Percentiles rank a stretch among this genome's conserved stretches.
Evolutionary conservation across 2,888 invertebrate genomes (phyloP).

Genomic region (Eugnorisma glareosa): DNA sequence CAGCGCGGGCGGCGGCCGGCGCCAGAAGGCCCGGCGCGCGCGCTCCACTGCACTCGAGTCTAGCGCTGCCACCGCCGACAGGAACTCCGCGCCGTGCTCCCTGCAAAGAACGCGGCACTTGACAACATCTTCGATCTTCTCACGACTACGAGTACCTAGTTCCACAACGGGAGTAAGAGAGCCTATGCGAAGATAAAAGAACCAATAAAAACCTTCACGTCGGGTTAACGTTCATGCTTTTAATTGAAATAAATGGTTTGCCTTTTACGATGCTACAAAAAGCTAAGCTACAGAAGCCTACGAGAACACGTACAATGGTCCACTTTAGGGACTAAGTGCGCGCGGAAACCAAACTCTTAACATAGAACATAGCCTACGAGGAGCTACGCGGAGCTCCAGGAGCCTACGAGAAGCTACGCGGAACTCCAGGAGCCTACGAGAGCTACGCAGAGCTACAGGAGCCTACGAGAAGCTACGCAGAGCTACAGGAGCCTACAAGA

Average conservation of each 20-base stretch:
- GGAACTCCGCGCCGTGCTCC: conserved; percentile 97
- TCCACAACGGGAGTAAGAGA: background rate
- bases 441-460: background rate
- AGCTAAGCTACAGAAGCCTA: background rate
- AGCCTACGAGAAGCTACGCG: background rate
- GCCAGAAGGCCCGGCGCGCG: conserved; percentile 98
- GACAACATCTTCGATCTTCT: background rate
- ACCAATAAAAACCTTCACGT: background rate
- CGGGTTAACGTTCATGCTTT: background rate
- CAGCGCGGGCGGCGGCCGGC: conserved; percentile 93
- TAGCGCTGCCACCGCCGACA: conserved; percentile 97
- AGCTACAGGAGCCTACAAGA: background rate
- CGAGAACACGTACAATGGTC: no score
- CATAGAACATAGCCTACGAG: no score
- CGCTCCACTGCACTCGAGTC: conserved; percentile 97
- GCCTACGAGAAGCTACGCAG: background rate
- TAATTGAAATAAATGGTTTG: background rate
- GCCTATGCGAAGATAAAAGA: background rate
- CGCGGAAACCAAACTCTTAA: no score
- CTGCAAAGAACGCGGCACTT: conserved; percentile 84
- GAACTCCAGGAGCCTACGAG: background rate
- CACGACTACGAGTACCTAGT: background rate
- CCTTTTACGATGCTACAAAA: background rate
- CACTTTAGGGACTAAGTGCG: no score
- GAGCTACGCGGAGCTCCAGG: background rate